phyloP scores from a whole-genome alignment of 2,888 invertebrate species.

The Scrobipalpa atriplicella region DNA sequence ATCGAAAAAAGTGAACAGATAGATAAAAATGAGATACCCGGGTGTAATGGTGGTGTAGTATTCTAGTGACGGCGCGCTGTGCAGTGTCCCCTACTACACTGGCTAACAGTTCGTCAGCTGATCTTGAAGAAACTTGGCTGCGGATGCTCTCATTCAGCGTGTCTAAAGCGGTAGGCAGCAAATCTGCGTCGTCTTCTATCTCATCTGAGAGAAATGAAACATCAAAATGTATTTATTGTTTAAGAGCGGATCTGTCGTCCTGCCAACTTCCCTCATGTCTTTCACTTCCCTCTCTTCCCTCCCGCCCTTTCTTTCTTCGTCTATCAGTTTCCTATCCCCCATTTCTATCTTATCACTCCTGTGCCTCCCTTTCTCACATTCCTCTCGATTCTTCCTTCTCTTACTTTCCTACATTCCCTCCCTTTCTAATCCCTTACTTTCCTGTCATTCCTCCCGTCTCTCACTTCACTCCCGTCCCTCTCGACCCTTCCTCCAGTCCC shows the following conservation, averaged over 20 bases:
- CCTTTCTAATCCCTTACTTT: too few species aligned
- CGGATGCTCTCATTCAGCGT: slow-evolving; percentile 52
- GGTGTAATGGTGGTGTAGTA: slow-evolving; percentile 56
- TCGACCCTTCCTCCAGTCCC: background rate
- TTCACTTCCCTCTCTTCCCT: too few species aligned
- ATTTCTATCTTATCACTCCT: too few species aligned
- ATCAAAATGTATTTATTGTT: too few species aligned
- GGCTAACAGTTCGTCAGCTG: slow-evolving; percentile 51
- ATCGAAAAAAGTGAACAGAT: background rate
- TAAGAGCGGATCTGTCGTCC: too few species aligned
- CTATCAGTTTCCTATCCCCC: too few species aligned
- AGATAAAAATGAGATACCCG: slow-evolving; percentile 43
- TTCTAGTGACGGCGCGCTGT: slow-evolving; percentile 49
- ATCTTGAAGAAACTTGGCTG: slow-evolving; percentile 41
- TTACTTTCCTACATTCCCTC: too few species aligned
- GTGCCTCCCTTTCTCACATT: too few species aligned
- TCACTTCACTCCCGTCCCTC: background rate
- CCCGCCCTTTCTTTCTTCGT: too few species aligned
- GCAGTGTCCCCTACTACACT: slow-evolving; percentile 52
- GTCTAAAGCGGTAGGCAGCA: slow-evolving; percentile 62
- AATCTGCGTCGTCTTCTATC: slow-evolving; percentile 65
- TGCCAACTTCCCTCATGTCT: too few species aligned
- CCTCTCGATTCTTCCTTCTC: too few species aligned
- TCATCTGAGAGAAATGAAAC: slow-evolving; percentile 48
- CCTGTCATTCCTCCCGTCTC: background rate